Conservation (phyloP, 2,797 vertebrate genomes). For the Tachyglossus aculeatus region DNA sequence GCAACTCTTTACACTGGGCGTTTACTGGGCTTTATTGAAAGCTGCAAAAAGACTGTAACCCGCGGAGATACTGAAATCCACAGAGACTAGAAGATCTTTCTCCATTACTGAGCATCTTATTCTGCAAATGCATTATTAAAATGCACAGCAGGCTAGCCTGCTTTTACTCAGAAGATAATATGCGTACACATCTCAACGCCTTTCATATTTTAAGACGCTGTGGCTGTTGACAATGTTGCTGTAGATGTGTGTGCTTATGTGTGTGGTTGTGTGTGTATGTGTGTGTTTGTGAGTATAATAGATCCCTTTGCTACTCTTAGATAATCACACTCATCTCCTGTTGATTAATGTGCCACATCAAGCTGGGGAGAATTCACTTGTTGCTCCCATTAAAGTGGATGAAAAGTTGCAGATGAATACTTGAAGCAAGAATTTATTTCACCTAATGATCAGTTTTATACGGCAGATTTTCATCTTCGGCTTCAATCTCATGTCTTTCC, state of each 20-base stretch:
- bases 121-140: neutral
- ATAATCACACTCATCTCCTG: neutral
- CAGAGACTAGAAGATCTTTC: neutral
- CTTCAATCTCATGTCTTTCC: neutral
- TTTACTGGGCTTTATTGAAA: too few relatives aligned
- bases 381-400: neutral
- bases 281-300: neutral
- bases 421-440: slow-evolving; percentile 10
- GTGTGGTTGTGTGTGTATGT: neutral
- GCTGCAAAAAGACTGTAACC: too few relatives aligned
- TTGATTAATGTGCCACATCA: neutral
- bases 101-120: neutral
- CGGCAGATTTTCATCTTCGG: slow-evolving; percentile 24
- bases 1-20: too few relatives aligned
- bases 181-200: too few relatives aligned
- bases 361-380: too few relatives aligned
- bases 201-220: too few relatives aligned
- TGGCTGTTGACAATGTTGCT: too few relatives aligned
- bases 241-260: too few relatives aligned
- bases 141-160: neutral
- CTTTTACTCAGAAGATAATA: too few relatives aligned
- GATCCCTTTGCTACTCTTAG: neutral
- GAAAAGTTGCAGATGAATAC: neutral
- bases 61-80: too few relatives aligned
- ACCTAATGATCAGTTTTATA: slow-evolving; percentile 15